Percentiles rank a stretch among this genome's conserved stretches.
Conservation (phyloP, 2,888 invertebrate species). For the Zele albiditarsus region DNA sequence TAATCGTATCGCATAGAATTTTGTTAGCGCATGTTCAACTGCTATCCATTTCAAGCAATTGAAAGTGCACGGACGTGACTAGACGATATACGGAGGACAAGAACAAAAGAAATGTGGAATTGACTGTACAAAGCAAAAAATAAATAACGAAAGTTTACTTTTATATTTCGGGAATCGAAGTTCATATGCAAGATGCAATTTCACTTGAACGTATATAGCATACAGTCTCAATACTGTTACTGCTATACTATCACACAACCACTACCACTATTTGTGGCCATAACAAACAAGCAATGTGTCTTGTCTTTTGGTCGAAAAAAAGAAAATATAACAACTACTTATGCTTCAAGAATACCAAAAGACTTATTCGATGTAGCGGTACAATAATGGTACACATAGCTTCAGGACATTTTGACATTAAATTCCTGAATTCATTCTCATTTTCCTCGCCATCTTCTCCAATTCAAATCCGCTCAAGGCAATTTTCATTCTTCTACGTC, state of each 20-base stretch:
- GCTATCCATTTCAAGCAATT: constrained; percentile 2
- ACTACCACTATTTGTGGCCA: neutral
- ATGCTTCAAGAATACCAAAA: neutral
- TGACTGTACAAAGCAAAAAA: neutral
- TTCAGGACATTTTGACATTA: neutral
- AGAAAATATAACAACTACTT: neutral
- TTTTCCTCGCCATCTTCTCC: neutral
- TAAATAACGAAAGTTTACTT: neutral
- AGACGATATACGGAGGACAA: neutral
- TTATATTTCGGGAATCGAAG: neutral
- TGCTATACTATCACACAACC: neutral
- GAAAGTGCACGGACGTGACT: constrained; percentile 2
- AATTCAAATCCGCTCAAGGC: neutral
- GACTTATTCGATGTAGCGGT: neutral
- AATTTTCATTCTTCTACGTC: neutral
- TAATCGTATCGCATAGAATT: constrained; percentile 9
- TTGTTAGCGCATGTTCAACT: neutral
- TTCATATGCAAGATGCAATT: neutral
- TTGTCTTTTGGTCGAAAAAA: neutral
- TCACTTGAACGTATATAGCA: neutral
- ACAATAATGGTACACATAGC: neutral
- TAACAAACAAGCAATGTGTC: neutral
- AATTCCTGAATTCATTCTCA: neutral
- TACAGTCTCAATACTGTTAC: neutral
- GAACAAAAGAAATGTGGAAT: neutral